Percentiles rank a stretch among this genome's conserved stretches.
Evolutionary conservation across 1,140 invertebrate genomes (phyloP).

Genomic region (Drosophila albomicans): DNA sequence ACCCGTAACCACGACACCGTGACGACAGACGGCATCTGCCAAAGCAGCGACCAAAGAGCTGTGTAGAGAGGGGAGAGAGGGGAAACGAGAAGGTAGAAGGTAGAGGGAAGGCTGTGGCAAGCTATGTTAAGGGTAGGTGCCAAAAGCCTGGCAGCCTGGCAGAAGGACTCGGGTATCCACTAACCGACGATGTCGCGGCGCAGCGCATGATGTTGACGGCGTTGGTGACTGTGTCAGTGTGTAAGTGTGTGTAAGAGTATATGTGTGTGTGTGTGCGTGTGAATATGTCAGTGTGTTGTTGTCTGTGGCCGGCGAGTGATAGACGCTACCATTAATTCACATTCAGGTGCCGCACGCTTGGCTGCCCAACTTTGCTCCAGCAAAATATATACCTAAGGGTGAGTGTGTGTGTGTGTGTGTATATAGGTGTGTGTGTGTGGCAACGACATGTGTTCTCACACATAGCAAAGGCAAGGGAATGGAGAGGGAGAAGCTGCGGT

Average conservation of each 20-base stretch:
- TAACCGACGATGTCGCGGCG: conserved; percentile 37
- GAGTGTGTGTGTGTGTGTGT: neutral
- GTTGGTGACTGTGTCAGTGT: conserved; percentile 39
- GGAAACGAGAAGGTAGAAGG: neutral
- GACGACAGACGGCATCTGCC: conserved; percentile 68
- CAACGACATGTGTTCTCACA: conserved; percentile 74
- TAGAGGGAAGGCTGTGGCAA: conserved; percentile 1
- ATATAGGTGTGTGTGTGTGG: conserved; percentile 40
- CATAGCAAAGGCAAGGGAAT: neutral
- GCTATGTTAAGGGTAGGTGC: neutral
- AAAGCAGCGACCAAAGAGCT: conserved; percentile 26
- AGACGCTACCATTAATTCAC: conserved; percentile 82
- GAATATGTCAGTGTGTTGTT: conserved; percentile 56
- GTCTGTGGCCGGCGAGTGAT: conserved; percentile 77
- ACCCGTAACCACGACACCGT: conserved; percentile 72
- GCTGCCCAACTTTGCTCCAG: conserved; percentile 54
- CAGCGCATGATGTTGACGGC: conserved; percentile 47
- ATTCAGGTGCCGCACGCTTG: conserved; percentile 78
- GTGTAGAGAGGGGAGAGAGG: neutral
- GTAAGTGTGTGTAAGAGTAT: conserved; percentile 55
- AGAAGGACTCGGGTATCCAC: conserved; percentile 5
- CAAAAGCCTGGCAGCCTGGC: neutral
- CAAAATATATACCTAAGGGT: neutral
- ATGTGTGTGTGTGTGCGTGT: conserved; percentile 61
- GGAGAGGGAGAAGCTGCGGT: conserved; percentile 58